Evolutionary conservation across 1,140 invertebrate species (phyloP), one percentile per base, ranked within the genome.

Genomic region (Lineus longissimus): DNA sequence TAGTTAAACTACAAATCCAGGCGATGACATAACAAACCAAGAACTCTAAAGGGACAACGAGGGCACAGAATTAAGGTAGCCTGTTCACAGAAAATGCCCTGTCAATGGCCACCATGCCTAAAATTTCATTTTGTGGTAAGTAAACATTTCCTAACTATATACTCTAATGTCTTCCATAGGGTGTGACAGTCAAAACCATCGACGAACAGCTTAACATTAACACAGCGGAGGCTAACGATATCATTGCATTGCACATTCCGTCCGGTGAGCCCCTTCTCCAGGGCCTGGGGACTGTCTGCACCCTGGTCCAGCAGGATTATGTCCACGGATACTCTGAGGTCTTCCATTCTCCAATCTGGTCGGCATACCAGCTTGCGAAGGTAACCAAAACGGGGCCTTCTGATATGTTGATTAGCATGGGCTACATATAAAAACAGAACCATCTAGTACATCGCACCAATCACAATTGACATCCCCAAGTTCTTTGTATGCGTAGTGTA

Each of bases 271-370:
- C 47, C 6, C n/a, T 51, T 27, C 47, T 51, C 6, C 25, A 23
- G 6, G 25, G n/a, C n/a, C 19, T 7, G n/a, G 47, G n/a, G n/a
- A 51, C 47, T 9, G 47, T 51, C 25, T 66, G 61, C 51, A n/a
- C 31, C 25, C 45, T 66, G 40, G 45, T 45, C 7, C 65, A 67
- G 40, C 19, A 54, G 13, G 40, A 54, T 29, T 65, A 60, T 51
- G 25, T 51, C 9, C 4, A 19, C 25, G 47, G 19, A 9, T 51
- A 51, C n/a, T 23, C 19, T 51, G 47, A 51, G 25, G n/a, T 23
- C 19, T 51, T 7, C n/a, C 47, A 51, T 51, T 51, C 47, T 23
- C 19, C 47, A 4, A 27, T 51, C 19, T 51, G 47, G 47, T 23
- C 47, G 4, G n/a, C 47, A 27, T 51, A 23, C 25, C 6, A 19